Conservation (phyloP, 2,797 vertebrate genomes). For the Amniataba percoides region DNA sequence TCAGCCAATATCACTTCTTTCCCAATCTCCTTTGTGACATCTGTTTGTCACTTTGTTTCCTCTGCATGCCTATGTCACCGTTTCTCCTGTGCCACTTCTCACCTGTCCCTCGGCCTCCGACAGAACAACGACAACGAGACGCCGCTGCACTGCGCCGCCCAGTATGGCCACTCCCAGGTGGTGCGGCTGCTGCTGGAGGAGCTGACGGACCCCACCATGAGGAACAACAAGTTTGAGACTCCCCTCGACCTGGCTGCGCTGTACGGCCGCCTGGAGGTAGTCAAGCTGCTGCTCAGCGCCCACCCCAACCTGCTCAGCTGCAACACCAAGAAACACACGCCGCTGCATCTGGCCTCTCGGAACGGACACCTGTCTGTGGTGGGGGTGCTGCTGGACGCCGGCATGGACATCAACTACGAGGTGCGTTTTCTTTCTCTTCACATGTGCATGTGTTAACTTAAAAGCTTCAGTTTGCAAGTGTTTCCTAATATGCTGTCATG, state of each 20-base stretch:
- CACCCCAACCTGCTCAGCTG: constrained; percentile 97
- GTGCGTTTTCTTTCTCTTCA: constrained; percentile 73
- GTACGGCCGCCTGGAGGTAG: constrained; percentile 97
- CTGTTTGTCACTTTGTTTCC: not conserved
- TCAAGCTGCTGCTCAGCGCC: constrained; percentile 94
- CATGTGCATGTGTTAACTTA: not conserved
- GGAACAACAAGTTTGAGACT: constrained; percentile 98
- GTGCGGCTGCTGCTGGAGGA: constrained; percentile 96
- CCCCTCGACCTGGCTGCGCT: constrained; percentile 96
- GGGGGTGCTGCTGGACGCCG: constrained; percentile 92
- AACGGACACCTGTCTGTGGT: constrained; percentile 95
- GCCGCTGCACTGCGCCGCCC: constrained; percentile 95
- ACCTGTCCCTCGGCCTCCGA: not conserved
- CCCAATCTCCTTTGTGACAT: constrained; percentile 17
- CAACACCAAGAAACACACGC: constrained; percentile 96
- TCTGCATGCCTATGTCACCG: not conserved
- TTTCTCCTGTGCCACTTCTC: constrained; percentile 28
- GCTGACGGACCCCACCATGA: constrained; percentile 98
- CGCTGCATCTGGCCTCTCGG: constrained; percentile 94
- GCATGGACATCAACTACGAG: constrained; percentile 99
- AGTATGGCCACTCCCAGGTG: constrained; percentile 96
- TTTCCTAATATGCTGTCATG: constrained; percentile 52
- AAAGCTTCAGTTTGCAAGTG: constrained; percentile 21
- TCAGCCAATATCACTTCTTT: not conserved
- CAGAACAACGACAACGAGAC: constrained; percentile 99